Percentiles rank a stretch among this genome's conserved stretches.
phyloP scores from a whole-genome alignment of 2,797 vertebrate species.

The Sarcoramphus papa region DNA sequence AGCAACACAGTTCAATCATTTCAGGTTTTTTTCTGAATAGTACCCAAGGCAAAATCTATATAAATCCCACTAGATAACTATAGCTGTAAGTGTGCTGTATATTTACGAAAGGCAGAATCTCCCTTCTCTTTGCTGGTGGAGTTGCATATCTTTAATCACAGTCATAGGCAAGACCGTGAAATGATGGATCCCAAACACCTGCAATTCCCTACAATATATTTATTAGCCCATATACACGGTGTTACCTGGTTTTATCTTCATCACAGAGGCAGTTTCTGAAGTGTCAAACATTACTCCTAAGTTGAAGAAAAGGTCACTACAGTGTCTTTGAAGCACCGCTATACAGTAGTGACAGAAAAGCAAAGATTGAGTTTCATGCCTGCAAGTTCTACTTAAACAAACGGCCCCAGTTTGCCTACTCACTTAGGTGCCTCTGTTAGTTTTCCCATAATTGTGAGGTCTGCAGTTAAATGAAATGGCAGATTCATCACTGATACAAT shows the following conservation, averaged over 20 bases:
- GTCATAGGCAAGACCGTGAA: background rate
- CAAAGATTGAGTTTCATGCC: conserved; percentile 38
- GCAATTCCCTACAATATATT: background rate
- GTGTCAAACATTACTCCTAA: background rate
- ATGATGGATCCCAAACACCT: background rate
- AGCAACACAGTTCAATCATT: conserved; percentile 26
- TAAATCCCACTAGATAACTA: conserved; percentile 13
- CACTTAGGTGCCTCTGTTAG: conserved; percentile 2
- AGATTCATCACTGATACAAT: conserved; percentile 65
- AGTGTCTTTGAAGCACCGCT: conserved; percentile 23
- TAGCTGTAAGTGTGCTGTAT: background rate
- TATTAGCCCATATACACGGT: background rate
- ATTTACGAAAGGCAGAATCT: background rate
- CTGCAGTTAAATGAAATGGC: conserved; percentile 33
- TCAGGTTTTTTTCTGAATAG: conserved; percentile 49
- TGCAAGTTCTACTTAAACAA: conserved; percentile 58
- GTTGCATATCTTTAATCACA: background rate
- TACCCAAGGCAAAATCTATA: conserved; percentile 16
- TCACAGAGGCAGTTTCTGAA: background rate
- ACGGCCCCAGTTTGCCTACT: conserved; percentile 11
- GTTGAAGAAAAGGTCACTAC: conserved; percentile 64
- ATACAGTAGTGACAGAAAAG: conserved; percentile 67
- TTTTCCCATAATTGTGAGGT: conserved; percentile 45
- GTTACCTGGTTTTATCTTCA: background rate
- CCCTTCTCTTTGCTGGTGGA: background rate